These are phyloP conservation scores for Oreonectes daqikongensis DNA, from an alignment of 2,797 vertebrate species.

Conservation along the genomic window DNA sequence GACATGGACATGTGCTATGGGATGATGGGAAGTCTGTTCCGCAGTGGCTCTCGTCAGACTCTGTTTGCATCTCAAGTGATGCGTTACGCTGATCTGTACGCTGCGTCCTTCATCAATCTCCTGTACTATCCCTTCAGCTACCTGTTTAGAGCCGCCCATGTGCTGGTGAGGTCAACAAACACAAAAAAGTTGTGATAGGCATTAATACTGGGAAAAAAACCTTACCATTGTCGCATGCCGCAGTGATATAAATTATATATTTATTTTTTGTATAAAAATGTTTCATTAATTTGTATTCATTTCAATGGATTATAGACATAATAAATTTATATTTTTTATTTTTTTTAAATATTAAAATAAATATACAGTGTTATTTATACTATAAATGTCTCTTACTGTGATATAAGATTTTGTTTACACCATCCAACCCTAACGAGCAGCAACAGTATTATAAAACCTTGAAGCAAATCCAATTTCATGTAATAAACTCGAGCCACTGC, in stretches of 20 bases:
- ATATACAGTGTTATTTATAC: too few species aligned
- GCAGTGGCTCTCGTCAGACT: conserved; percentile 84
- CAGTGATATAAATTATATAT: too few species aligned
- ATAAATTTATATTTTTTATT: too few species aligned
- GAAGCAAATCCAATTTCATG: neutral
- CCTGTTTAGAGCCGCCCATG: conserved; percentile 87
- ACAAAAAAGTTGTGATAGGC: neutral
- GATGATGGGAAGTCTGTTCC: conserved; percentile 91
- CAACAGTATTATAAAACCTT: neutral
- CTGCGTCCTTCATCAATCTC: conserved; percentile 88
- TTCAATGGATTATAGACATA: too few species aligned
- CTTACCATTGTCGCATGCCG: too few species aligned
- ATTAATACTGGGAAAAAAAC: neutral
- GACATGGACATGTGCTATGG: conserved; percentile 93
- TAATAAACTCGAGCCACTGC: neutral
- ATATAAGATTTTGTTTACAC: neutral
- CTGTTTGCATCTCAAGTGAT: conserved; percentile 89
- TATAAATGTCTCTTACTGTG: neutral
- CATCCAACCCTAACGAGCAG: neutral
- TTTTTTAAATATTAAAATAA: too few species aligned
- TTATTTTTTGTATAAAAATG: too few species aligned
- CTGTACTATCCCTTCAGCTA: conserved; percentile 91
- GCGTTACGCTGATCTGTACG: conserved; percentile 88
- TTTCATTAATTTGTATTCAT: too few species aligned
- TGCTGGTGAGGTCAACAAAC: conserved; percentile 78